Conservation (phyloP, 2,888 invertebrate genomes). For the Callyntrura sp. region DNA sequence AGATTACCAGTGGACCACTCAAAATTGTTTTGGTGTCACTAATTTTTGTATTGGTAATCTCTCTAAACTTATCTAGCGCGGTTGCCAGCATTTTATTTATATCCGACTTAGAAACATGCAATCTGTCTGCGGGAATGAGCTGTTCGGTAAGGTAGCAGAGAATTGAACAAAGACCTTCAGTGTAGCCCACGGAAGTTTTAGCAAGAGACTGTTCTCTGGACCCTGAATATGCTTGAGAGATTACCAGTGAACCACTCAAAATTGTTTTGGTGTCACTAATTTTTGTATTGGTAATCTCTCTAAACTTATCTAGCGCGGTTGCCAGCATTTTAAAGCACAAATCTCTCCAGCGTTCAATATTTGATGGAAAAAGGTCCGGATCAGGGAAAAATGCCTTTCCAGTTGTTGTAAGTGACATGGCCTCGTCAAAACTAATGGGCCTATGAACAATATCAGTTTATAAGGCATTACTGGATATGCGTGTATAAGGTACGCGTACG, state of each 20-base stretch:
- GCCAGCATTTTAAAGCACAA: constrained; percentile 56
- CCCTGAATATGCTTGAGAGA: no score
- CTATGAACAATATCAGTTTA: neutral
- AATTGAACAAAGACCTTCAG: no score
- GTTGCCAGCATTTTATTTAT: constrained; percentile 46
- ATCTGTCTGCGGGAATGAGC: no score
- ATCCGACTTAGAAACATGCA: no score
- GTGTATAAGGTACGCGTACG: no score
- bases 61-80: constrained; percentile 44
- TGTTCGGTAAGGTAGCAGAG: neutral
- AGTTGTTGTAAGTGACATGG: constrained; percentile 50
- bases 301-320: constrained; percentile 43
- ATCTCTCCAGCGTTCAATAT: constrained; percentile 46
- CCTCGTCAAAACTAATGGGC: constrained; percentile 51
- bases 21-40: neutral
- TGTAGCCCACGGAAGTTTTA: constrained; percentile 2
- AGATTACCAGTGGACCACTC: neutral
- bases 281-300: constrained; percentile 23
- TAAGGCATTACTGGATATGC: neutral
- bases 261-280: constrained; percentile 12
- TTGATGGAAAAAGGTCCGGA: neutral
- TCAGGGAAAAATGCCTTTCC: constrained; percentile 58
- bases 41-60: constrained; percentile 36
- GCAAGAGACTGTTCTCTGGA: neutral
- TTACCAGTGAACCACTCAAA: neutral